Evolutionary conservation across 2,888 invertebrate genomes (phyloP).

Genomic region (Calameuta idolon): DNA sequence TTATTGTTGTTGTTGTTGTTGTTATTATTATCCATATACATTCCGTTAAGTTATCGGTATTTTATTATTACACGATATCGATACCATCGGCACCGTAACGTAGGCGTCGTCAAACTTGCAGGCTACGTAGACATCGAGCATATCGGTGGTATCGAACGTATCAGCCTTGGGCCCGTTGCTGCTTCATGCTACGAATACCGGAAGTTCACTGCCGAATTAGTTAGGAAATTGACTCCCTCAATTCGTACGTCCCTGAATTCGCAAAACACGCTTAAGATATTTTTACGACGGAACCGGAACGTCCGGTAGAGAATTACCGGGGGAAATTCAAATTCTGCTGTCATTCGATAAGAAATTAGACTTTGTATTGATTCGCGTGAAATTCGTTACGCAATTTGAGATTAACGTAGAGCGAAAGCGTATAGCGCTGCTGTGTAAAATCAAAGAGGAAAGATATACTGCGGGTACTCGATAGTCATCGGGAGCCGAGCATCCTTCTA

Average conservation of each 20-base stretch:
- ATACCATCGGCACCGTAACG: background rate
- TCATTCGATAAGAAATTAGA: background rate
- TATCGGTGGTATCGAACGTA: background rate
- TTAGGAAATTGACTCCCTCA: background rate
- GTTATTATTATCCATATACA: background rate
- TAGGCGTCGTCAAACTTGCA: background rate
- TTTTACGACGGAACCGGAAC: background rate
- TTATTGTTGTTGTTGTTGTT: too few species aligned
- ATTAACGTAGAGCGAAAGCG: background rate
- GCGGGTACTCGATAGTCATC: background rate
- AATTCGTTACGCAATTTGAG: background rate
- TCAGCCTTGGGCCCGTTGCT: background rate
- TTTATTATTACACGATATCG: background rate
- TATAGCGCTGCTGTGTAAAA: background rate
- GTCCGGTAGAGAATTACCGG: background rate
- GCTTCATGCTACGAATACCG: background rate
- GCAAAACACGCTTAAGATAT: background rate
- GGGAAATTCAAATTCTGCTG: background rate
- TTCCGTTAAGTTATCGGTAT: background rate
- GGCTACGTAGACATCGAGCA: background rate
- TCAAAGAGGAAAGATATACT: background rate
- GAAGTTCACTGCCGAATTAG: background rate
- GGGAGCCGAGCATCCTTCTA: background rate
- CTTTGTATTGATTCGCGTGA: background rate
- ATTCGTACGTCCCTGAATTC: background rate